Evolutionary conservation across 2,113 vertebrate genomes (phyloP).

Genomic region (Ascaphus truei): DNA sequence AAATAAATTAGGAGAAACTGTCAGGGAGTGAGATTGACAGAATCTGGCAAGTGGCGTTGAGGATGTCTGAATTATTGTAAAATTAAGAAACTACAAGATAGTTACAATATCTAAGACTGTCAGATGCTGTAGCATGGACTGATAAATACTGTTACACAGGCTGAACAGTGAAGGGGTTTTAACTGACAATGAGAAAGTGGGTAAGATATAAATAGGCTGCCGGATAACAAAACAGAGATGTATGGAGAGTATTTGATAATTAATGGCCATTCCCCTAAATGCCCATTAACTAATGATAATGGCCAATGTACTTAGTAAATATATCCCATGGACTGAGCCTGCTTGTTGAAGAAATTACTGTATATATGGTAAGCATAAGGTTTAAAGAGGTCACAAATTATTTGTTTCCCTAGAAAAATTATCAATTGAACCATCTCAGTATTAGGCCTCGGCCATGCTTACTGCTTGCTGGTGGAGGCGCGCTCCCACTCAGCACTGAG

Average conservation of each 20-base stretch:
- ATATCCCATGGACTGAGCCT: neutral
- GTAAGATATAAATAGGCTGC: neutral
- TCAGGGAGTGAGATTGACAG: conserved; percentile 14
- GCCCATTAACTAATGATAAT: neutral
- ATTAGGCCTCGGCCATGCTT: too few species aligned
- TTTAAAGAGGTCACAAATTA: too few species aligned
- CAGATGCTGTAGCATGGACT: conserved; percentile 24
- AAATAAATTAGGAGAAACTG: conserved; percentile 4
- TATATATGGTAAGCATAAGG: too few species aligned
- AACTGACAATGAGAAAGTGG: neutral
- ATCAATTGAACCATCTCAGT: too few species aligned
- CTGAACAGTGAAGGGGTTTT: conserved; percentile 5
- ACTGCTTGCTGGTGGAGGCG: too few species aligned
- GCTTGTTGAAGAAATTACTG: neutral
- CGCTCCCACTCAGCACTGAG: too few species aligned
- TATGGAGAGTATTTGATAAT: neutral
- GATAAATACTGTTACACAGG: conserved; percentile 21
- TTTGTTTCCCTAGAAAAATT: too few species aligned
- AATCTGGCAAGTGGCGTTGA: conserved; percentile 9
- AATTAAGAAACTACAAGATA: conserved; percentile 7
- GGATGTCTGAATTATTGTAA: conserved; percentile 29
- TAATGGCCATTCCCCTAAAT: neutral
- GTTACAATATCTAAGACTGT: conserved; percentile 27
- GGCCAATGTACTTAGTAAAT: neutral
- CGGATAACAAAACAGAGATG: neutral